A percentile compares a stretch with the other conserved stretches of the same genome.
Evolutionary conservation across 2,888 invertebrate species (phyloP).

Genomic region (Cynaeus angustus): DNA sequence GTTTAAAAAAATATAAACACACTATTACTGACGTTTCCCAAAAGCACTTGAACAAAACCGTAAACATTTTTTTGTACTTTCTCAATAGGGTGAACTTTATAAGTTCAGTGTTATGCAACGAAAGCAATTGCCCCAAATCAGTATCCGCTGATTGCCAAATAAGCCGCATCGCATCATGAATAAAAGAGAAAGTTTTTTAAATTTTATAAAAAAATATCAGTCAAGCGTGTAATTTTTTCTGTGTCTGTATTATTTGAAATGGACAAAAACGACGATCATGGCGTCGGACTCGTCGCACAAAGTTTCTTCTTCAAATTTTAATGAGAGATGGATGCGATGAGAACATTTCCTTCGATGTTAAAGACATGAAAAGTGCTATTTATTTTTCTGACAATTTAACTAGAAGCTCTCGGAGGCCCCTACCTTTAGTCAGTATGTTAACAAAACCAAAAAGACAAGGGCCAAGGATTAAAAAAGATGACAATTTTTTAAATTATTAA

Average conservation of each 20-base stretch:
- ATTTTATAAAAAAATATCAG: too few species aligned
- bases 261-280: constrained; percentile 70
- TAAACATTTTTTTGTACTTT: constrained; percentile 10
- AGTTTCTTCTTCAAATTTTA: constrained; percentile 73
- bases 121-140: too few species aligned
- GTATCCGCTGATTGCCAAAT: too few species aligned
- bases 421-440: constrained; percentile 60
- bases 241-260: constrained; percentile 59
- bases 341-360: constrained; percentile 74
- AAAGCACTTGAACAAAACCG: constrained; percentile 17
- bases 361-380: constrained; percentile 76
- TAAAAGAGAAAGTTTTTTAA: too few species aligned
- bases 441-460: too few species aligned
- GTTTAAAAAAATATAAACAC: constrained; percentile 15
- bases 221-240: constrained; percentile 57
- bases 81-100: too few species aligned
- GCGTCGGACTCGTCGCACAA: constrained; percentile 74
- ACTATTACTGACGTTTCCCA: constrained; percentile 12
- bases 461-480: too few species aligned
- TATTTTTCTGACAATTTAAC: constrained; percentile 70
- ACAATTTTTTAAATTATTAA: too few species aligned
- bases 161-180: too few species aligned
- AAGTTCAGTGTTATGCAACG: too few species aligned
- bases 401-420: constrained; percentile 58
- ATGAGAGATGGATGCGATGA: constrained; percentile 66